Evolutionary conservation across 2,888 invertebrate species (phyloP), one percentile per base, ranked within the genome.

Genomic region (Strigamia crassipes): DNA sequence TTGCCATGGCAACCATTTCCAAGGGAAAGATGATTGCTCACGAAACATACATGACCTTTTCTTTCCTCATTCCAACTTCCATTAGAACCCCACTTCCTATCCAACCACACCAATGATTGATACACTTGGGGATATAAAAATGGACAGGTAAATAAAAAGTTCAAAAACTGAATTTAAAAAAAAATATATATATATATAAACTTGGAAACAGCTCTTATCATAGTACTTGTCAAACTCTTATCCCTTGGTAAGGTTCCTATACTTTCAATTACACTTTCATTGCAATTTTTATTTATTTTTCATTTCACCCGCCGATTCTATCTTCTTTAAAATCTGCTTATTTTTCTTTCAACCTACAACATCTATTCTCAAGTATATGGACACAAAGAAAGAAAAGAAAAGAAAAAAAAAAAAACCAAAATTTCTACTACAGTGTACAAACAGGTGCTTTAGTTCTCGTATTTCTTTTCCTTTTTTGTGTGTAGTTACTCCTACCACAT

Each of bases 31-130:
- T 18, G 61, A 61, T 61, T 61, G 61, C 61, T 61, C 61, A 61
- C 61, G 61, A 61, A 61, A 61, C 61, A 61, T 61, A 61, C 23
- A 61, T 61, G 61, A 61, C 23, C 61, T 61, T 61, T 61, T 61
- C 23, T 61, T 61, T 61, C 23, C 23, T 61, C 23, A 23, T 61
- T 61, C 21, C 61, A 61, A 61, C 61, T 61, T 61, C 6, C 23
- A 61, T 61, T 61, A 61, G 21, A 10, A 18, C 5, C 23, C 23
- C n/a, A 61, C 23, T 61, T 61, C 23, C 15, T 18, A 61, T 61
- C 61, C 6, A 61, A 61, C 23, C 15, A 61, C 9, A 61, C n/a
- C 23, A 61, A 61, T 61, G 61, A 61, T 61, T 18, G 42, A 46
- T 46, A 46, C 42, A 46, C 10, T 46, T 46, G 42, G 42, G 42